Evolutionary conservation across 2,113 vertebrate genomes (phyloP).

Genomic region (Gallinago jamesoni): DNA sequence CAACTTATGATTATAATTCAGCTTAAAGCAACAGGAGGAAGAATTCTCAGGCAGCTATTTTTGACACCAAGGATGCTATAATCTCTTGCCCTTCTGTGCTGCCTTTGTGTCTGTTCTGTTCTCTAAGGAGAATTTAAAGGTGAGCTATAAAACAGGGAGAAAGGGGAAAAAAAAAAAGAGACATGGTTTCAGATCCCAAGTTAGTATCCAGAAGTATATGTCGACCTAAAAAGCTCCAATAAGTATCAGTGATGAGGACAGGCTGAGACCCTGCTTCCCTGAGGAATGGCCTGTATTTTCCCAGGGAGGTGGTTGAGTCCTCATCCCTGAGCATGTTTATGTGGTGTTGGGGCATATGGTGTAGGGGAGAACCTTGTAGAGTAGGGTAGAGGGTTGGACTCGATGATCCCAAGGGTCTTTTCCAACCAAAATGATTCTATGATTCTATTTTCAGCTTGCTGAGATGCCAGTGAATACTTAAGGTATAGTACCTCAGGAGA

Average conservation of each 20-base stretch:
- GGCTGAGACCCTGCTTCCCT: not conserved
- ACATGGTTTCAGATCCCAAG: not conserved
- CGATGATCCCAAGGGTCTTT: no score
- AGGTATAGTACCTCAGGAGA: not conserved
- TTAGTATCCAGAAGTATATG: not conserved
- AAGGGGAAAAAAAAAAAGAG: rapidly evolving
- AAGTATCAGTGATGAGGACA: not conserved
- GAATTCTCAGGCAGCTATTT: conserved; percentile 11
- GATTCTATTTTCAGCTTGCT: not conserved
- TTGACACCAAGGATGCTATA: not conserved
- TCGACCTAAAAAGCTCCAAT: not conserved
- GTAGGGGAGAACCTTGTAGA: no score
- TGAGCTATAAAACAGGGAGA: not conserved
- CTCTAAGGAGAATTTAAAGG: conserved; percentile 2
- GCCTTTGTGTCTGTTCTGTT: not conserved
- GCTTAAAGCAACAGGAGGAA: not conserved
- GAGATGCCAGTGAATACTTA: not conserved
- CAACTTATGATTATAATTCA: not conserved
- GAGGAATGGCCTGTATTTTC: not conserved
- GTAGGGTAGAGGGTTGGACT: no score
- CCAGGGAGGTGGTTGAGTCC: no score
- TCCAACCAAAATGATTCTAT: no score
- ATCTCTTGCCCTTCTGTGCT: not conserved
- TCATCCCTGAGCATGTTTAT: no score
- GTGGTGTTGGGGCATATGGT: no score